These are phyloP conservation scores for Phrynocephalus versicolor DNA, from an alignment of 2,113 vertebrate genomes.

Conservation along the genomic window DNA sequence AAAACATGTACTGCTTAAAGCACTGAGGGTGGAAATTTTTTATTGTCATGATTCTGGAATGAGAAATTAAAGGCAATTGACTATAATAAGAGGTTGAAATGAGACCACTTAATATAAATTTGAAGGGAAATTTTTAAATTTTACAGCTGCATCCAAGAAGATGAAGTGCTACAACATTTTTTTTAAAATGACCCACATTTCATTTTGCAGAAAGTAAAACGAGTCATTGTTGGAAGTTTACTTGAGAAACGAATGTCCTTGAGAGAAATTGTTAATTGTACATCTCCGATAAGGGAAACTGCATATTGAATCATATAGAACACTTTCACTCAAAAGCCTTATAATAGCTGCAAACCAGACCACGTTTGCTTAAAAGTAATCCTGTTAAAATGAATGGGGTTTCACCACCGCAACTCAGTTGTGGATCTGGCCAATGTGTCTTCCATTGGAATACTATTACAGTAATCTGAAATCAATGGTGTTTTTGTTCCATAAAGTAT, in stretches of 20 bases:
- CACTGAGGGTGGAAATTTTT: not conserved
- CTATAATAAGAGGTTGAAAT: not conserved
- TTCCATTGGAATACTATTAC: conserved; percentile 15
- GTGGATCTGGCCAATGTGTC: not conserved
- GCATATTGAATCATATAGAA: not conserved
- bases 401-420: not conserved
- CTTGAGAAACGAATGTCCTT: conserved; percentile 1
- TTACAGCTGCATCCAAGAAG: not conserved
- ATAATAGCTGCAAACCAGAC: conserved; percentile 8
- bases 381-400: not conserved
- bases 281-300: not conserved
- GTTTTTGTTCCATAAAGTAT: not conserved
- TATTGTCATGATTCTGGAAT: not conserved
- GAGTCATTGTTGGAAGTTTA: not conserved
- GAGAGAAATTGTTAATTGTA: not conserved
- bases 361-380: not conserved
- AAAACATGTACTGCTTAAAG: not conserved
- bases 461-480: conserved; percentile 3
- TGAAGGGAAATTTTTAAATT: not conserved
- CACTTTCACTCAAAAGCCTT: conserved; percentile 15
- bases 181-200: not conserved
- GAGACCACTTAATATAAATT: not conserved
- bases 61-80: not conserved
- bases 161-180: not conserved
- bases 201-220: not conserved